A percentile compares a stretch with the other conserved stretches of the same genome.
Conservation (phyloP, 2,888 invertebrate genomes). For the Phytoseiulus persimilis region DNA sequence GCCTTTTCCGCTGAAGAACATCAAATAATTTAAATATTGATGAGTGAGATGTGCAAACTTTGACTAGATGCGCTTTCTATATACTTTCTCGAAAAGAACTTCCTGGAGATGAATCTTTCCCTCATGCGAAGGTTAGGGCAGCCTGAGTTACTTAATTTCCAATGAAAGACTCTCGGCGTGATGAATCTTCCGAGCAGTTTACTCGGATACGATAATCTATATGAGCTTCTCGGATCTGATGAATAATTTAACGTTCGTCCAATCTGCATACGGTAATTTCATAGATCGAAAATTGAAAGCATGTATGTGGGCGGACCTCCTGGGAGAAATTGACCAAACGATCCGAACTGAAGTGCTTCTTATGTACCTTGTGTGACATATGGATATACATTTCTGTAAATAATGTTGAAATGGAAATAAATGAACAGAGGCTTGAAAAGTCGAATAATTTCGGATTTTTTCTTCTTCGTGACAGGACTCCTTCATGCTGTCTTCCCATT, state of each 20-base stretch:
- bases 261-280: not conserved
- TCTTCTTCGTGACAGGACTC: no score
- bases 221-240: not conserved
- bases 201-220: not conserved
- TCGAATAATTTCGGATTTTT: not conserved
- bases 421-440: not conserved
- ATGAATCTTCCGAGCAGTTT: not conserved
- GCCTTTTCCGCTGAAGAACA: not conserved
- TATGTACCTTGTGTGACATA: not conserved
- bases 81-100: not conserved
- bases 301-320: not conserved
- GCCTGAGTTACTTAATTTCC: not conserved
- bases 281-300: not conserved
- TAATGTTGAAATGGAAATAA: not conserved
- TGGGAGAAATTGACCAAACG: not conserved
- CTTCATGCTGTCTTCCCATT: no score
- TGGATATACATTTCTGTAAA: not conserved
- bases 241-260: not conserved
- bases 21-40: not conserved
- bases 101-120: not conserved
- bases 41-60: not conserved
- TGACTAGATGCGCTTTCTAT: not conserved
- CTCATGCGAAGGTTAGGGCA: not conserved
- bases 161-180: not conserved
- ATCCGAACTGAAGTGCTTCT: not conserved